A percentile compares a stretch with the other conserved stretches of the same genome.
phyloP scores from a whole-genome alignment of 2,797 vertebrate species.

The Epinephelus coioides region DNA sequence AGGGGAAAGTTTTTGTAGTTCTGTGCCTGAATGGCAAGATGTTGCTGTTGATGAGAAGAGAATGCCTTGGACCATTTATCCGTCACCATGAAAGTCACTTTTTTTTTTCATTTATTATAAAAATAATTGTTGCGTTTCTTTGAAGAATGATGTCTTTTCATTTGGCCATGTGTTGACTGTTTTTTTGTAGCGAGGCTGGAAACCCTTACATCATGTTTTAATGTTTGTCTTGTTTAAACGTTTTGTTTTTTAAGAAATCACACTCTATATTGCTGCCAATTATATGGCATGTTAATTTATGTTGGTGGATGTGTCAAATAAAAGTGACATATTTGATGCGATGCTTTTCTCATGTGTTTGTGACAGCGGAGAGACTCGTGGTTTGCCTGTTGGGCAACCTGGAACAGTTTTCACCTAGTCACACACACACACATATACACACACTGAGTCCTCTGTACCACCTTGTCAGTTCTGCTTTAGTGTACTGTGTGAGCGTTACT shows the following conservation, averaged over 20 bases:
- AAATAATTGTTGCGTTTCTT: background rate
- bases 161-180: constrained; percentile 7
- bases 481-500: constrained; percentile 61
- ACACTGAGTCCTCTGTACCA: constrained; percentile 32
- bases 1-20: background rate
- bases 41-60: background rate
- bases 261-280: constrained; percentile 49
- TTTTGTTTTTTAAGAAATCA: constrained; percentile 46
- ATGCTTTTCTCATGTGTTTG: constrained; percentile 18
- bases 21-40: constrained; percentile 2
- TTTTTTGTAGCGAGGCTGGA: constrained; percentile 12
- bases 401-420: constrained; percentile 23
- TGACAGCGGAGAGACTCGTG: constrained; percentile 5
- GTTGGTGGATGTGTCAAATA: constrained; percentile 61
- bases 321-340: constrained; percentile 54
- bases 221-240: constrained; percentile 16
- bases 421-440: constrained; percentile 24
- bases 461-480: constrained; percentile 53
- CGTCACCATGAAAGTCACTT: constrained; percentile 23
- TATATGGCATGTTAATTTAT: constrained; percentile 71
- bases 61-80: constrained; percentile 14
- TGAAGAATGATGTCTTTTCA: constrained; percentile 15
- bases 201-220: constrained; percentile 29
- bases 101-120: background rate
- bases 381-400: background rate